Conservation (phyloP, 2,113 vertebrate genomes). For the Halcyon senegalensis region DNA sequence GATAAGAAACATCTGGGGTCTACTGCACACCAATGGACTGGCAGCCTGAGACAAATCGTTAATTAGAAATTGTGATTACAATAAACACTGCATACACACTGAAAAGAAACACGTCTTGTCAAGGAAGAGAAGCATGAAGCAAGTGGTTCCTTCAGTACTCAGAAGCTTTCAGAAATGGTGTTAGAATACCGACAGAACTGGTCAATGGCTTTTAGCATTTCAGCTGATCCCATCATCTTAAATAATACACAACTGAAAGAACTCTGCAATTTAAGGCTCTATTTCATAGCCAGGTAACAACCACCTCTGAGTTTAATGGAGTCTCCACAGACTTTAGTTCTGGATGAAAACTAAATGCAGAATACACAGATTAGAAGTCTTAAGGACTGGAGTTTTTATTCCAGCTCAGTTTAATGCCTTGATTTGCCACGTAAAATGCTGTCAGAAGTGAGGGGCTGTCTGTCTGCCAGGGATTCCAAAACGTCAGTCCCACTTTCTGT, state of each 20-base stretch:
- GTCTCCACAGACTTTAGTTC: not conserved
- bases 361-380: not conserved
- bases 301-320: not conserved
- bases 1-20: not conserved
- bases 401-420: not conserved
- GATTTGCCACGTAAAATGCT: not conserved
- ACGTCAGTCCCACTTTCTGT: not conserved
- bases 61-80: not conserved
- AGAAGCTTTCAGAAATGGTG: not conserved
- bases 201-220: not conserved
- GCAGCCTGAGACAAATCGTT: not conserved
- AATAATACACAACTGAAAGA: not conserved
- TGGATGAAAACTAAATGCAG: not conserved
- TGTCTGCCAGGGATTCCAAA: not conserved
- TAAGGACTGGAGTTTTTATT: not conserved
- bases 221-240: not conserved
- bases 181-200: not conserved
- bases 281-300: not conserved
- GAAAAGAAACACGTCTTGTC: not conserved
- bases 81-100: not conserved
- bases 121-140: not conserved
- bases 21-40: not conserved
- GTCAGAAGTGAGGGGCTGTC: not conserved
- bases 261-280: not conserved
- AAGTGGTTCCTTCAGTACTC: not conserved